Base-by-base conservation (phyloP, 2,888 invertebrate species). In the Parascotia fuliginaria region DNA sequence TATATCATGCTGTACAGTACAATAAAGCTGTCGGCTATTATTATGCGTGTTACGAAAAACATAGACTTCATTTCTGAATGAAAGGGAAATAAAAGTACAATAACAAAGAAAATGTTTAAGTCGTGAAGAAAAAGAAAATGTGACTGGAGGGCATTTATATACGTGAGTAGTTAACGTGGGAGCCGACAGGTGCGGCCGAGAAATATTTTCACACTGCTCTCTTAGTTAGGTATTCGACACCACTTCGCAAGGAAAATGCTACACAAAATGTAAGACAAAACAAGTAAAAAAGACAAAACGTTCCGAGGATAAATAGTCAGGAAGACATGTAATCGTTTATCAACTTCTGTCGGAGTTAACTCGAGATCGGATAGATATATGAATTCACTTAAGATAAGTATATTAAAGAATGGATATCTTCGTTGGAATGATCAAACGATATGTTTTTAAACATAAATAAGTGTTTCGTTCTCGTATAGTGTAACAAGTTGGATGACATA, bases 71-170 rank as follows among this genome's bases (percentile, higher is more conserved):
- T 43, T 51, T 45, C 39, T 14, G 28, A 44, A 29, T 44, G 50
- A 12, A 41, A 60, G 44, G 32, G 48, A 68, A 55, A 65, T 52
- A 60, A 65, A 58, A 52, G 42, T 49, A 60, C 48, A 75, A 76
- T 73, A 75, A 74, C 75, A 80, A 70, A 73, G 74, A 61, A 67
- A 74, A 71, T 66, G 68, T 76, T 78, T 63, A 70, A 66, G 69
- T 57, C 70, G 73, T 61, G 73, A 63, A 70, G 69, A 72, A 76
- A 75, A 75, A 71, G 79, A 72, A 84, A 79, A 79, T 78, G 81
- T 80, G 73, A 79, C 81, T 77, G 70, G 75, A 79, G 78, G 84
- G 79, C 80, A 80, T 80, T 75, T 77, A 73, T 72, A 70, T 73
- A 73, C 65, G 75, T 65, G 70, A 68, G 66, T 73, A 75, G 77